Evolutionary conservation across 35 echinoderm and acorn worm species (phyloP), one percentile per base, ranked within the genome.

Genomic region (Apostichopus japonicus): DNA sequence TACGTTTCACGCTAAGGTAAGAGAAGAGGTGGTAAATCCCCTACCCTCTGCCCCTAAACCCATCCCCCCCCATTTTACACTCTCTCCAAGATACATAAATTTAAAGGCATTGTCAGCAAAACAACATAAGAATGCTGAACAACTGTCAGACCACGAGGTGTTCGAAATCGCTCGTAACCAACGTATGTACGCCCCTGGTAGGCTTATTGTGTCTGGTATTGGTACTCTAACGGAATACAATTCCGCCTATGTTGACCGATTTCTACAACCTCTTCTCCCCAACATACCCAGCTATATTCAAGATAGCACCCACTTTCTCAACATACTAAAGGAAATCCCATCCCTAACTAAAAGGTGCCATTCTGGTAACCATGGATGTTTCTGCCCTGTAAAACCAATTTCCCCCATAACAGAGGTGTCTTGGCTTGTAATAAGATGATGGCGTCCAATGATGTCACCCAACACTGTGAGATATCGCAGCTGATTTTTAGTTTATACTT

Each of bases 121-220:
- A 22, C n/a, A 23, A 24, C n/a, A 79, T 19, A 14, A 14, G 4
- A 79, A 79, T 23, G 22, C 9, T 44, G 77, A 23, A 5, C 9
- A 79, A 19, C 77, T 79, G 15, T 10, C 5, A 79, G 77, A 79
- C 23, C 77, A 79, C 77, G 77, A 79, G 6, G n/a, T 79, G 10
- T 78, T 17, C 24, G 5, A 53, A 82, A 53, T 82, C 19, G 53
- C 79, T 14, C 79, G 51, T 82, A 23, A 82, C 15, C 23, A 82
- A 54, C 53, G 1, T 6, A 54, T 82, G 25, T 44, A 8, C 13
- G 33, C 53, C 79, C 56, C 53, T 9, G 1, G 84, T 21, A 87
- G 56, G 25, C 62, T 22, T 13, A 87, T 87, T 63, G 84, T 62
- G 14, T 87, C 84, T 63, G 84, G 84, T 67, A 87, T 87, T n/a